Conservation (phyloP, 1,140 invertebrate genomes). For the Brachionus calyciflorus region DNA sequence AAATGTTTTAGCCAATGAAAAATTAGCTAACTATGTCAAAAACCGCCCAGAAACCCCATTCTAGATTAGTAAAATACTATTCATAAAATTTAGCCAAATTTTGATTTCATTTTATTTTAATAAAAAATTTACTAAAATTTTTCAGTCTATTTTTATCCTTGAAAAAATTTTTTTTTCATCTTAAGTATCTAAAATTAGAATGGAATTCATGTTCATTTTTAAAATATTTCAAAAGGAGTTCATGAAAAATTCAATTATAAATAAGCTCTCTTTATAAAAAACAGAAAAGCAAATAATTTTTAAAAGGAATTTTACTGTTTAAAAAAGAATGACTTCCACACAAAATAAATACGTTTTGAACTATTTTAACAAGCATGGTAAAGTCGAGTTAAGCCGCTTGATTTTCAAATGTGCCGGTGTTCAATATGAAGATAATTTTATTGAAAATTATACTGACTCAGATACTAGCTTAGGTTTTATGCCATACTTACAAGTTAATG, state of each 20-base stretch:
- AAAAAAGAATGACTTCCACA: background rate
- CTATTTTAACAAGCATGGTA: conserved; percentile 41
- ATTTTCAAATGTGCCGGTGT: conserved; percentile 49
- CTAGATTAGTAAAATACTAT: background rate
- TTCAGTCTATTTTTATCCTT: too few species aligned
- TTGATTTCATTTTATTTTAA: background rate
- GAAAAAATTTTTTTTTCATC: conserved; percentile 15
- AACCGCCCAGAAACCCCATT: conserved; percentile 30
- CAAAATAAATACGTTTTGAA: conserved; percentile 28
- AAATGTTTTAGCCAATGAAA: background rate
- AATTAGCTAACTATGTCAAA: background rate
- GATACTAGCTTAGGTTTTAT: conserved; percentile 33
- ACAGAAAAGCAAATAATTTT: too few species aligned
- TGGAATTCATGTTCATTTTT: conserved; percentile 22
- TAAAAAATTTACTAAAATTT: too few species aligned
- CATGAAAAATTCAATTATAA: background rate
- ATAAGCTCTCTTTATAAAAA: too few species aligned
- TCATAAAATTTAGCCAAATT: conserved; percentile 23
- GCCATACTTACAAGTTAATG: conserved; percentile 27
- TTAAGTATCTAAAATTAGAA: conserved; percentile 33
- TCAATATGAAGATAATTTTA: conserved; percentile 50
- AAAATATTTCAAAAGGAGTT: background rate
- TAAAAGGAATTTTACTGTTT: too few species aligned
- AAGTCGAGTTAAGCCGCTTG: conserved; percentile 48
- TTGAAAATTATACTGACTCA: conserved; percentile 47